Evolutionary conservation across 2,888 invertebrate genomes (phyloP).

Genomic region (Camponotus fellah): DNA sequence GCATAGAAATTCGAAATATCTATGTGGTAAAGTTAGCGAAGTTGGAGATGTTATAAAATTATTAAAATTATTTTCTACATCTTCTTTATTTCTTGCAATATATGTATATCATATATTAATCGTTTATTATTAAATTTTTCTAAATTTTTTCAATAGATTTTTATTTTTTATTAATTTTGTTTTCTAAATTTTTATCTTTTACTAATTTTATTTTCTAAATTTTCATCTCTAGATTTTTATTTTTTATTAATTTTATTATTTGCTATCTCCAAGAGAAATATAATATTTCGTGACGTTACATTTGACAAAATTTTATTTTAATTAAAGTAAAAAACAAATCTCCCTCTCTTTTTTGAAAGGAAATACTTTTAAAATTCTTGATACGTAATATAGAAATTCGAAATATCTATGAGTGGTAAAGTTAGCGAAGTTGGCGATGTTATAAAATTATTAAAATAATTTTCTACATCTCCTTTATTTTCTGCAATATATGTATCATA

Average conservation of each 20-base stretch:
- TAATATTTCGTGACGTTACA: too few relatives aligned
- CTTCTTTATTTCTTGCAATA: neutral
- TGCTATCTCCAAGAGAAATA: neutral
- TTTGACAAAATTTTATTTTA: too few relatives aligned
- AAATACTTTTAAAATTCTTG: too few relatives aligned
- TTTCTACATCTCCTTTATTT: neutral
- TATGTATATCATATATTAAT: slow-evolving; percentile 10
- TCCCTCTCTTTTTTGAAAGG: too few relatives aligned
- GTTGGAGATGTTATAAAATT: neutral
- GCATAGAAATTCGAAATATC: slow-evolving; percentile 32
- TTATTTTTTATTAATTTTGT: neutral
- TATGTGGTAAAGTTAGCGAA: slow-evolving; percentile 8
- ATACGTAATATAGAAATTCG: too few relatives aligned
- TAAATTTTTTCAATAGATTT: too few relatives aligned
- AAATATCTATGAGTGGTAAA: slow-evolving; percentile 21
- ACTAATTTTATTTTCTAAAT: neutral
- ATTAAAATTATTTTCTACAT: neutral
- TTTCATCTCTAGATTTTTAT: neutral
- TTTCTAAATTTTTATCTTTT: too few relatives aligned
- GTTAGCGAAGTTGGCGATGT: neutral
- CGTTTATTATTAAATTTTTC: neutral
- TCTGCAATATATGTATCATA: slow-evolving; percentile 7
- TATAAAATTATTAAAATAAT: slow-evolving; percentile 3
- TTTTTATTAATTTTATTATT: neutral
- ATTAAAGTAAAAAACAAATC: too few relatives aligned